Evolutionary conservation across 2,113 vertebrate species (phyloP), one percentile per base, ranked within the genome.

Genomic region (Campylomormyrus numenius): DNA sequence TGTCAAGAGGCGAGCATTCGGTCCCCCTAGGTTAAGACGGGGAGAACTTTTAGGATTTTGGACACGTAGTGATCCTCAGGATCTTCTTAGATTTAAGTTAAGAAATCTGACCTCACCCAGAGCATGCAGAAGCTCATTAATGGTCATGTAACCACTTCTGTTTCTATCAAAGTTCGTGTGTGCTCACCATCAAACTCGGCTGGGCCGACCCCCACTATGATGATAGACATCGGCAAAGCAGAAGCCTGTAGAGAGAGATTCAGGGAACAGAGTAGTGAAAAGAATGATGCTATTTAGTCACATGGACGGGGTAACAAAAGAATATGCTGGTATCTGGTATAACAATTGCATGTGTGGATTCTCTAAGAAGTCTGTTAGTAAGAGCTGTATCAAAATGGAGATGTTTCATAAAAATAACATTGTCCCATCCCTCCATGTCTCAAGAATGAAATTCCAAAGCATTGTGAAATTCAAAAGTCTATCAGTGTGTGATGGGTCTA

Each of bases 131-230:
- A 77, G 13, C 70, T 77, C 4, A 5, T 39, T 77, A 39, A 80
- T 80, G 35, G 35, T 42, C 15, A 19, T 5, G 4, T 80, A 80
- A 35, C 74, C 4, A 3, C 42, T 31, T 27, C 2, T 48, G 4
- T 31, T 46, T 88, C 7, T 70, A 77, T 49, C 48, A 35, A 45
- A 56, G 31, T 35, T 45, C 2, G 35, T 13, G 62, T 80, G 50
- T n/a, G 94, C 97, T 97, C 93, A 98, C 97, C 97, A 90, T 98
- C 97, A 94, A 98, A 98, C 94, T 98, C 97, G 91, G 97, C 97
- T 0, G 97, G 97, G 56, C 97, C 97, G 87, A 98, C 97, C 93
- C 97, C 97, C 0, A 98, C 97, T 0, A 98, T 98, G 92, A 98
- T 98, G 93, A 98, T 96, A 45, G 97, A 98, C 97, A 98, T 97